phyloP scores from a whole-genome alignment of 2,888 invertebrate species.

The Eupeodes latifasciatus region DNA sequence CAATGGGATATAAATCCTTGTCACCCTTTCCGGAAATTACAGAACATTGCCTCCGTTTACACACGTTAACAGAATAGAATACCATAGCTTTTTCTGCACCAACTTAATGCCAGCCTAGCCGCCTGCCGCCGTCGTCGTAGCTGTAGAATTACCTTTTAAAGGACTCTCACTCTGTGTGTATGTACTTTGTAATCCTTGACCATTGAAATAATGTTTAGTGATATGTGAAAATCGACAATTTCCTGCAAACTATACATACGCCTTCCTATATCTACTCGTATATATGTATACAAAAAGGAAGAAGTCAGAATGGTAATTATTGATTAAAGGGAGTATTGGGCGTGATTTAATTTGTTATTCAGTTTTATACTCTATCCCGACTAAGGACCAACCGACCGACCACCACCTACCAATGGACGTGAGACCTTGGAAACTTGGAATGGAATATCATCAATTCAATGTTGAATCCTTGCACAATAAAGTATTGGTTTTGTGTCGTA shows the following conservation, averaged over 20 bases:
- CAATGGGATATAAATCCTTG: slow-evolving; percentile 66
- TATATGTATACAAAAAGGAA: slow-evolving; percentile 16
- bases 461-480: background rate
- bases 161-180: background rate
- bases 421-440: slow-evolving; percentile 35
- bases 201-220: slow-evolving; percentile 60
- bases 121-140: background rate
- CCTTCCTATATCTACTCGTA: no score
- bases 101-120: slow-evolving; percentile 14
- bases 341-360: slow-evolving; percentile 58
- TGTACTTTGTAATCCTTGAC: slow-evolving; percentile 60
- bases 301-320: slow-evolving; percentile 50
- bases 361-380: slow-evolving; percentile 4
- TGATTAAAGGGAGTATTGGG: slow-evolving; percentile 51
- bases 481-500: background rate
- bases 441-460: background rate
- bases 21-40: slow-evolving; percentile 68
- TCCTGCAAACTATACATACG: slow-evolving; percentile 34
- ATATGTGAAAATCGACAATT: slow-evolving; percentile 71
- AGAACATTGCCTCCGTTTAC: slow-evolving; percentile 63
- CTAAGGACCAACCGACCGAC: background rate
- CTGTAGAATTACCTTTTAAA: slow-evolving; percentile 47
- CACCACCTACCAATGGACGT: no score
- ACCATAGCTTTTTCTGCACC: slow-evolving; percentile 29
- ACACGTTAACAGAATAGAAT: slow-evolving; percentile 37